Base-by-base conservation (phyloP, 2,888 invertebrate genomes). In the Drosophila flavopinicola region DNA sequence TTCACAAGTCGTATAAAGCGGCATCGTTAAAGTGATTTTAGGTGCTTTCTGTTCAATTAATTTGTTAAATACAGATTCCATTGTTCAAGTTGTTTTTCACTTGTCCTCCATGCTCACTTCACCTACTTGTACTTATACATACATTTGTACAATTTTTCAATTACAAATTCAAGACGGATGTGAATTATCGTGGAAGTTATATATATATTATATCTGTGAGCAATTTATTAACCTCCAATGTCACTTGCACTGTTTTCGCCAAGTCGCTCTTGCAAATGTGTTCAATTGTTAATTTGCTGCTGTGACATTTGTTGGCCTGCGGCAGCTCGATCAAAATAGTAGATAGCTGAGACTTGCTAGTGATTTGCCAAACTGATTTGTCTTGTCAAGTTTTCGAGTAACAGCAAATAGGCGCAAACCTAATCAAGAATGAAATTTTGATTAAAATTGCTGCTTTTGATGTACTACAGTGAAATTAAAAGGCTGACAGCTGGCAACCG, bases 361-460 rank as follows among this genome's bases (percentile, higher is more conserved):
- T 32, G 10, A 32, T 20, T 45, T 23, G 2, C 2, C 11, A 30
- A 44, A 44, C 25, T 6, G 41, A 41, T 24, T 39, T 10, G 13
- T 24, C 15, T 41, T 30, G 30, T 6, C 5, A 27, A 32, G 37
- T 17, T 37, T 20, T 4, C 4, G 20, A 20, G 20, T 20, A n/a
- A 6, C 30, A n/a, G 6, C 9, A 44, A 37, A 32, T 60, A 27
- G 59, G 49, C 38, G 15, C 39, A 48, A 27, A 58, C 49, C 41
- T 59, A 59, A 54, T 73, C 49, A 72, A 33, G 48, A 44, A 49
- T 67, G 59, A 45, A 78, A 78, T 78, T 82, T 85, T 85, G 83
- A 82, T 78, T 78, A 85, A 82, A 78, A 82, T 54, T 54, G 49
- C 75, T 78, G 67, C 67, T 75, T 85, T 82, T 82, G 85, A 78